These are phyloP conservation scores for Campoplex capitator DNA, from an alignment of 2,888 invertebrate genomes.

Conservation along the genomic window DNA sequence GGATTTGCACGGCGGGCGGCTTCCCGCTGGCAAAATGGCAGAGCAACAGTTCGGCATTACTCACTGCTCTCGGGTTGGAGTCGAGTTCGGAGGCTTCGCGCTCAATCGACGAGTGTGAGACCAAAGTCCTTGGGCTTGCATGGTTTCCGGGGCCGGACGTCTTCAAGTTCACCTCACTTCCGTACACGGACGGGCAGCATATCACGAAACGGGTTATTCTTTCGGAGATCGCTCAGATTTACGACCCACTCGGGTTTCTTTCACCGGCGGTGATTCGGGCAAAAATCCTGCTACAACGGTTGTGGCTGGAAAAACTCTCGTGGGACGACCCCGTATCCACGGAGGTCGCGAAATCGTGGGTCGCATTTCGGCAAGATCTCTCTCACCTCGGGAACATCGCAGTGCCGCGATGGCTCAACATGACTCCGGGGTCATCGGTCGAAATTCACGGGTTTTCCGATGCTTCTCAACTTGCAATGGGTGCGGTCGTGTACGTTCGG, in stretches of 20 bases:
- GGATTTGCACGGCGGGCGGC: neutral
- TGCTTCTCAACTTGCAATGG: neutral
- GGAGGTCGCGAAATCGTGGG: neutral
- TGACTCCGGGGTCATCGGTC: neutral
- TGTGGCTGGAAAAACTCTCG: neutral
- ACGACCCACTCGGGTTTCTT: neutral
- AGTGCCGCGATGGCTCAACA: no score
- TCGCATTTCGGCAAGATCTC: no score
- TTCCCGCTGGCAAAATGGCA: no score
- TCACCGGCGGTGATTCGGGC: neutral
- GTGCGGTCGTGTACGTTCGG: neutral
- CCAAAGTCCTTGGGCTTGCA: no score
- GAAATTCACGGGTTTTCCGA: neutral
- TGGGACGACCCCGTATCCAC: neutral
- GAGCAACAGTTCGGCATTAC: no score
- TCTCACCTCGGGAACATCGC: no score
- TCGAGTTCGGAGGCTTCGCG: no score
- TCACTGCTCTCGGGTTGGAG: no score
- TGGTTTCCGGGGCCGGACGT: no score
- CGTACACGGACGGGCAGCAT: no score
- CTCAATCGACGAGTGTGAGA: no score
- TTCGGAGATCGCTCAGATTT: neutral
- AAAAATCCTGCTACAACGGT: neutral
- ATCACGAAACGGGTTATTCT: neutral
- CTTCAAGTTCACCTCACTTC: no score